Base-by-base conservation (phyloP, 2,888 invertebrate genomes). In the Chydorus sphaericus region DNA sequence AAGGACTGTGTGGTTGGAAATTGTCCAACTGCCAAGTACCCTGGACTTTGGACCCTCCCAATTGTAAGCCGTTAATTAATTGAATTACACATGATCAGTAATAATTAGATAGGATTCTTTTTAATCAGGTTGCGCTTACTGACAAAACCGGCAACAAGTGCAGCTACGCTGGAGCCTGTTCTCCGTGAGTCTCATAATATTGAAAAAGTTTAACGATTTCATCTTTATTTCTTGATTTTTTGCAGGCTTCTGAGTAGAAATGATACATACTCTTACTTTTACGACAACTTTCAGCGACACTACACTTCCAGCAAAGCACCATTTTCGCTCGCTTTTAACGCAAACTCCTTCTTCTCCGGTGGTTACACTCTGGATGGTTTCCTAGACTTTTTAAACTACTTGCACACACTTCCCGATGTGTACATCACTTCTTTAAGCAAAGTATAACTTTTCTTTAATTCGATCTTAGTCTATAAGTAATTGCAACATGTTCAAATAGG, bases 311-410 rank as follows among this genome's bases (percentile, higher is more conserved):
- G 77, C 65, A 72, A 77, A 1, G 78, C 83, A 6, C 83, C 83
- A 0, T 81, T 81, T 63, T 80, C 81, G 1, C 73, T 82, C 62
- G 81, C 75, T 65, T 67, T 81, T 50, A 82, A 82, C 64, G 78
- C 81, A 2, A 44, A 44, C 44, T 75, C 76, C 5, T 81, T 81
- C 78, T 79, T 81, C 62, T n/a, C 16, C 4, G 30, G 59, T 5
- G 59, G 61, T 28, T 63, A 62, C 28, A 68, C 73, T 57, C 67
- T 70, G 7, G 66, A 69, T 1, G 81, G 78, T 2, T 74, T 77
- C 36, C 64, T 66, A 11, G 70, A 73, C 39, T 81, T 82, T 64
- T 60, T 81, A 57, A 71, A 77, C 49, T 68, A 77, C 61, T 63
- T 80, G 57, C 73, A 72, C 59, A 68, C 64, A 1, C 64, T 77